Evolutionary conservation across 1,140 invertebrate species (phyloP), one percentile per base, ranked within the genome.

Genomic region (Drosophila pallidifrons): DNA sequence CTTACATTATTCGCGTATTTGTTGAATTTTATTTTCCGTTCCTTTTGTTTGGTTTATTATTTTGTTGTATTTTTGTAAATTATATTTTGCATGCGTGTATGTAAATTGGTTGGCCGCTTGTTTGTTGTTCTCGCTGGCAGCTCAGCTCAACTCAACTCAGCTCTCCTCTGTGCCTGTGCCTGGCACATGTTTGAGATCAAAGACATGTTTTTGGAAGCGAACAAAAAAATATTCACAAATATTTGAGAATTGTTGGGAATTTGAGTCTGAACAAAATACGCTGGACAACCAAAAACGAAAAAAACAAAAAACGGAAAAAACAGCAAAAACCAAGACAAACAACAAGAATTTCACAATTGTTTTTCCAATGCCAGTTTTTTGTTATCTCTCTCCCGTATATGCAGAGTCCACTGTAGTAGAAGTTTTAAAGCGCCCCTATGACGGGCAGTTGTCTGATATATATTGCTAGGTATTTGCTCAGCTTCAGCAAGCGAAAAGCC

Each of bases 131-230:
- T 70, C 60, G 54, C 55, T 38, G 35, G 55, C 60, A 13, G 28
- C 10, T 30, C 52, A 25, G 20, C 20, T 25, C 20, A 25, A 3
- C 20, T 25, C 3, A 25, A 25, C 20, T 25, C 20, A 25, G 20
- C 3, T 25, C 20, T 25, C 15, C 28, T 7, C 38, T n/a, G 38
- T 11, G 3, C 7, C 41, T 25, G 46, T 7, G 15, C 28, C 43
- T 43, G 43, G 51, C 66, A 68, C 81, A 72, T 87, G 77, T 79
- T 82, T 67, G 85, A 89, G 85, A 89, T 89, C 85, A 89, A 89
- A 89, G 85, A 89, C 85, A 89, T 88, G 81, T 73, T 88, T 85
- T 79, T 68, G 74, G 28, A 60, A 72, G 70, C 57, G 54, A 75
- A 59, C 66, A 58, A 82, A 69, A 64, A 59, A 63, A 76, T 67